Evolutionary conservation across 2,888 invertebrate genomes (phyloP).

Genomic region (Petrolisthes cinctipes): DNA sequence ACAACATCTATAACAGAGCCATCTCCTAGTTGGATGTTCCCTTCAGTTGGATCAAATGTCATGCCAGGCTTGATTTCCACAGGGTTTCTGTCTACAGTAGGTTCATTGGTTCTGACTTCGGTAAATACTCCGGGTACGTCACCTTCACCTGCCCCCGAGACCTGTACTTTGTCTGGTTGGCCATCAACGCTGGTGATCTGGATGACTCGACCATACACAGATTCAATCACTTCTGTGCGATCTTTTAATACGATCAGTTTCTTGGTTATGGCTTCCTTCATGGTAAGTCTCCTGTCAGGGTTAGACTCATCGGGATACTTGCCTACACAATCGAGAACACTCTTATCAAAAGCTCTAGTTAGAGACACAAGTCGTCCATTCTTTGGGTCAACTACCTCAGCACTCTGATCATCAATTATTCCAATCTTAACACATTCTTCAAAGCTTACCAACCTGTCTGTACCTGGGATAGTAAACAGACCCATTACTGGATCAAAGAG

Average conservation of each 20-base stretch:
- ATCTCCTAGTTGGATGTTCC: constrained; percentile 71
- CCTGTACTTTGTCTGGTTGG: constrained; percentile 80
- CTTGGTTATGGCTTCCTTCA: constrained; percentile 67
- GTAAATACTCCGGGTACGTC: constrained; percentile 71
- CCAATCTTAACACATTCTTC: constrained; percentile 88
- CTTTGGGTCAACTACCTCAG: constrained; percentile 83
- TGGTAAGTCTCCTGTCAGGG: constrained; percentile 67
- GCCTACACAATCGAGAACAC: constrained; percentile 83
- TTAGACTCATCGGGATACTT: constrained; percentile 75
- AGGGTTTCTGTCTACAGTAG: constrained; percentile 75
- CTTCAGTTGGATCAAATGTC: constrained; percentile 83
- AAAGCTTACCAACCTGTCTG: constrained; percentile 85
- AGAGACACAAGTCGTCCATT: constrained; percentile 77
- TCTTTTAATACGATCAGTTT: constrained; percentile 66
- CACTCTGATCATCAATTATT: constrained; percentile 87
- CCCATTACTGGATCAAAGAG: constrained; percentile 87
- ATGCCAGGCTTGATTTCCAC: constrained; percentile 80
- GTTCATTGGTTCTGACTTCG: constrained; percentile 73
- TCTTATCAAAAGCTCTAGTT: constrained; percentile 81
- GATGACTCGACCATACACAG: constrained; percentile 71
- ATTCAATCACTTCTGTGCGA: constrained; percentile 71
- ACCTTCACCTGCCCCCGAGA: constrained; percentile 72
- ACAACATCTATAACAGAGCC: constrained; percentile 74
- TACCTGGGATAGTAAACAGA: constrained; percentile 86
- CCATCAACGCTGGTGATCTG: constrained; percentile 81